phyloP scores from a whole-genome alignment of 1,140 invertebrate genomes.

The Phymorhynchus buccinoides region DNA sequence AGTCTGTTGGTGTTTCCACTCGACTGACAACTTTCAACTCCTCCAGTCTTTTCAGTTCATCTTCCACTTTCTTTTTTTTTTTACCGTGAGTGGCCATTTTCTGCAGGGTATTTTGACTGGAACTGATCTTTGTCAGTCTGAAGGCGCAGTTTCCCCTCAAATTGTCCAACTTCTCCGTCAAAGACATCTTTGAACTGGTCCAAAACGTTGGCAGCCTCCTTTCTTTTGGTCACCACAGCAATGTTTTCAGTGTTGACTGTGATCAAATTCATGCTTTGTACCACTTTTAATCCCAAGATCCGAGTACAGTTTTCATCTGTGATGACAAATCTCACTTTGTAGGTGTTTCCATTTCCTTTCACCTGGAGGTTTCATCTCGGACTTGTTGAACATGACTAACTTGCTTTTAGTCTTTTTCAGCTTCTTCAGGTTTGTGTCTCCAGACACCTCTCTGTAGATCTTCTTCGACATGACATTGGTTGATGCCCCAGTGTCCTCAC shows the following conservation, averaged over 20 bases:
- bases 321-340: conserved; percentile 6
- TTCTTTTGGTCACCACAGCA: background rate
- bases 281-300: background rate
- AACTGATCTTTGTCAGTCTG: background rate
- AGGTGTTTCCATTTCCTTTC: background rate
- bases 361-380: background rate
- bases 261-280: background rate
- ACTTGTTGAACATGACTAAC: background rate
- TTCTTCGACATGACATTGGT: background rate
- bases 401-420: background rate
- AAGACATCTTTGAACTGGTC: background rate
- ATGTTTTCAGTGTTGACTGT: background rate
- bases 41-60: background rate
- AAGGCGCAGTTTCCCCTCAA: background rate
- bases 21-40: background rate
- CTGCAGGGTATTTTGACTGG: background rate
- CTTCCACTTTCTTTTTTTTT: background rate
- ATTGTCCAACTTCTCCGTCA: background rate
- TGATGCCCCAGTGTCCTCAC: background rate
- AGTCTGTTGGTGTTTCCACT: conserved; percentile 34
- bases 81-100: background rate
- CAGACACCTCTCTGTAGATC: background rate
- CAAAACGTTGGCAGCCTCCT: background rate
- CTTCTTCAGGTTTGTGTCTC: background rate
- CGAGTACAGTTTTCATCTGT: background rate